A percentile compares a stretch with the other conserved stretches of the same genome.
These are phyloP conservation scores for Coelogynopora nodosa DNA, from an alignment of 2,888 invertebrate genomes.

Conservation along the genomic window DNA sequence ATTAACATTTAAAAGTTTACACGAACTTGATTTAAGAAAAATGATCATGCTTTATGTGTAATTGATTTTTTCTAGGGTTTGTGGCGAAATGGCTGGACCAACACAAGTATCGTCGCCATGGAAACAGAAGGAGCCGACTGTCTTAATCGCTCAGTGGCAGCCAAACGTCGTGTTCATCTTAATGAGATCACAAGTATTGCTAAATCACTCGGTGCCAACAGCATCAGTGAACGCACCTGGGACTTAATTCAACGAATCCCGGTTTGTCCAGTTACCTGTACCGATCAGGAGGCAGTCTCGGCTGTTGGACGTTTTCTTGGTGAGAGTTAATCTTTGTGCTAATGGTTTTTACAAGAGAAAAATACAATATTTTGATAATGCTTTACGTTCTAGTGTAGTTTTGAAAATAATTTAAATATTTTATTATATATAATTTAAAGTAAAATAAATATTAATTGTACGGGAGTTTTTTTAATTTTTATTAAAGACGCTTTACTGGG, in stretches of 20 bases:
- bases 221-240: slow-evolving; percentile 40
- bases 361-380: no score
- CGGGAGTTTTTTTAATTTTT: no score
- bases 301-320: slow-evolving; percentile 39
- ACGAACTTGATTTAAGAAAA: no score
- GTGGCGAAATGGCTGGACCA: neutral
- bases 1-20: no score
- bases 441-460: no score
- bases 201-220: slow-evolving; percentile 36
- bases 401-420: no score
- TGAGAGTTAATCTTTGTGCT: neutral
- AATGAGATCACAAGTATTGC: slow-evolving; percentile 51
- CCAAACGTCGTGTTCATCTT: slow-evolving; percentile 55
- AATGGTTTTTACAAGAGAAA: neutral
- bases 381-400: no score
- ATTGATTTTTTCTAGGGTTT: slow-evolving; percentile 40
- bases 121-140: slow-evolving; percentile 64
- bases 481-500: no score
- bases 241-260: slow-evolving; percentile 13
- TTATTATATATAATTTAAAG: no score
- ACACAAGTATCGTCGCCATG: slow-evolving; percentile 61
- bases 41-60: no score
- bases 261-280: slow-evolving; percentile 38
- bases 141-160: slow-evolving; percentile 61
- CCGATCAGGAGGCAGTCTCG: slow-evolving; percentile 37